Percentiles rank a stretch among this genome's conserved stretches.
Conservation (phyloP, 2,113 vertebrate genomes). For the Heterochromis multidens region DNA sequence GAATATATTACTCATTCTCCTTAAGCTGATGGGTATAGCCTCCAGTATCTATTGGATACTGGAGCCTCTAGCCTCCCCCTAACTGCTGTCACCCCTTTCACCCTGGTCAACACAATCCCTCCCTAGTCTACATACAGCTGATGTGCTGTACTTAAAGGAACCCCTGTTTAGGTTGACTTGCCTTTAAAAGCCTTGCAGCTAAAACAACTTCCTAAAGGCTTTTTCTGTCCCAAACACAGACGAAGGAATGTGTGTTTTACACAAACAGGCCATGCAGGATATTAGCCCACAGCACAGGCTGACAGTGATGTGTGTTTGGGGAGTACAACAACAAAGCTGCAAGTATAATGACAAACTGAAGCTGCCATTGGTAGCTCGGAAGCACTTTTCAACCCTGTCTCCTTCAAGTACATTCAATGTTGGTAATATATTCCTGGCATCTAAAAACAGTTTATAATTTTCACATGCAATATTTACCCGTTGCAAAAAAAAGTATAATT, state of each 20-base stretch:
- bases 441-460: background rate
- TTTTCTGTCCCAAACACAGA: constrained; percentile 62
- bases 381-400: background rate
- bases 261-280: constrained; percentile 49
- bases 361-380: background rate
- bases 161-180: constrained; percentile 50
- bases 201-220: constrained; percentile 57
- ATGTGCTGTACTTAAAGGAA: constrained; percentile 15
- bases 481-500: too few species aligned
- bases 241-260: constrained; percentile 49
- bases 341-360: background rate
- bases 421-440: background rate
- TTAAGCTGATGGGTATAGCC: background rate
- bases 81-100: background rate
- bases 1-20: constrained; percentile 31
- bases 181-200: constrained; percentile 41
- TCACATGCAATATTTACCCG: too few species aligned
- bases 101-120: background rate
- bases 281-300: constrained; percentile 34
- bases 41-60: too few species aligned
- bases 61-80: background rate
- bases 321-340: constrained; percentile 24
- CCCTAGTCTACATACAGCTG: background rate
- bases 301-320: constrained; percentile 27
- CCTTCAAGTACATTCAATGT: background rate